Conservation (phyloP, 2,797 vertebrate genomes). For the Enoplosus armatus region DNA sequence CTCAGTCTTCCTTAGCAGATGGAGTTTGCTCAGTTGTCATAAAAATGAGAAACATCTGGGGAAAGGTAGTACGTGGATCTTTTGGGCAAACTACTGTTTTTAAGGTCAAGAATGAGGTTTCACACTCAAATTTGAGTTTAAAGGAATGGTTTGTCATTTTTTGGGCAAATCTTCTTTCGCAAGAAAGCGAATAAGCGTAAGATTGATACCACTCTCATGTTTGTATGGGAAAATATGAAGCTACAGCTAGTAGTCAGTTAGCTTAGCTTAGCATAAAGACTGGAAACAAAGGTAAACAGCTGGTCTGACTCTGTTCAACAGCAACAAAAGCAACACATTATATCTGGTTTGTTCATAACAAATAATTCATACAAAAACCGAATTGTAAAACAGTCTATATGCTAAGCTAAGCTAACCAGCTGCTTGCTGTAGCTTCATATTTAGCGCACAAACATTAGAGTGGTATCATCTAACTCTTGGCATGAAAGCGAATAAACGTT, state of each 20-base stretch:
- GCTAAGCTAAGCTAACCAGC: not conserved
- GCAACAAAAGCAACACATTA: not conserved
- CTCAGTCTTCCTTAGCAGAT: not conserved
- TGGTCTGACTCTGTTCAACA: not conserved
- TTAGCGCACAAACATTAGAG: not conserved
- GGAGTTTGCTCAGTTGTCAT: not conserved
- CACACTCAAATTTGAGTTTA: not conserved
- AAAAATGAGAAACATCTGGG: not conserved
- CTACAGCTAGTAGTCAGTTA: not conserved
- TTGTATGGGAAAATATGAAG: not conserved
- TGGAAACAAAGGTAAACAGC: not conserved
- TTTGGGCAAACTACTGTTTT: not conserved
- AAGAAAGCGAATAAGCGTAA: too few relatives aligned
- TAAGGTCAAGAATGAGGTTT: not conserved
- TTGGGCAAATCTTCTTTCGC: too few relatives aligned
- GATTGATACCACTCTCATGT: not conserved
- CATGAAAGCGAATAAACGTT: not conserved
- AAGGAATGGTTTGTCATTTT: not conserved
- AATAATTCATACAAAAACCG: not conserved
- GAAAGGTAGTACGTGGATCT: not conserved
- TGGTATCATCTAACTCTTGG: not conserved
- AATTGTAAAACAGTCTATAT: not conserved
- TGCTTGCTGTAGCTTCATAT: not conserved
- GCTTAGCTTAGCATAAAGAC: not conserved
- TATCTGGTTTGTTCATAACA: not conserved